These are phyloP conservation scores for Aurelia sp. DNA, from an alignment of 30 jellyfish, hydroid and myxozoan genomes.

Conservation along the genomic window DNA sequence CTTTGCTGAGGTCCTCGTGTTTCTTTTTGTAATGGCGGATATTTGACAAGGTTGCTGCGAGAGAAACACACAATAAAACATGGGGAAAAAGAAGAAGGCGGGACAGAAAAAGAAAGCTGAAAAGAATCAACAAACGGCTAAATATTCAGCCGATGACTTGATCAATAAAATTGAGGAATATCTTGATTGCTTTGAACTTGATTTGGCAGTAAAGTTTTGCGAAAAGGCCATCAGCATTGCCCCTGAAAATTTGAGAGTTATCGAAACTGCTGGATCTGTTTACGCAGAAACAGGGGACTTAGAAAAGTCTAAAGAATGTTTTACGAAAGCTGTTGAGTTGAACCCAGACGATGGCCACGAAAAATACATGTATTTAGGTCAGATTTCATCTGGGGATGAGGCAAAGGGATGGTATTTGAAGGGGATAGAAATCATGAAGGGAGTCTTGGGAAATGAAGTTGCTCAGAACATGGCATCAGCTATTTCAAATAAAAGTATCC, in stretches of 20 bases:
- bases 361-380: constrained; percentile 96
- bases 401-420: constrained; percentile 85
- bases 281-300: constrained; percentile 90
- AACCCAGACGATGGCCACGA: constrained; percentile 86
- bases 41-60: neutral
- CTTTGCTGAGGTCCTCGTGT: neutral
- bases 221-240: constrained; percentile 84
- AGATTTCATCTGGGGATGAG: constrained; percentile 82
- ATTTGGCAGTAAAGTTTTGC: constrained; percentile 90
- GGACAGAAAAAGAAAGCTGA: constrained; percentile 31
- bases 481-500: neutral
- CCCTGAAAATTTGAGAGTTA: constrained; percentile 64
- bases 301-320: constrained; percentile 61
- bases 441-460: constrained; percentile 10
- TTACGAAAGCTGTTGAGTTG: constrained; percentile 79
- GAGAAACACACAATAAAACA: neutral
- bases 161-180: constrained; percentile 70
- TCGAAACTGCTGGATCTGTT: constrained; percentile 86
- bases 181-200: constrained; percentile 89
- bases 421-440: constrained; percentile 88
- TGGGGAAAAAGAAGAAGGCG: constrained; percentile 33
- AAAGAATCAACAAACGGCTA: neutral
- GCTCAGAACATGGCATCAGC: neutral
- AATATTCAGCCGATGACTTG: constrained; percentile 86
- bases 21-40: constrained; percentile 29